A percentile compares a stretch with the other conserved stretches of the same genome.
Evolutionary conservation across 2,888 invertebrate genomes (phyloP).

Genomic region (Deladenus siricidicola): DNA sequence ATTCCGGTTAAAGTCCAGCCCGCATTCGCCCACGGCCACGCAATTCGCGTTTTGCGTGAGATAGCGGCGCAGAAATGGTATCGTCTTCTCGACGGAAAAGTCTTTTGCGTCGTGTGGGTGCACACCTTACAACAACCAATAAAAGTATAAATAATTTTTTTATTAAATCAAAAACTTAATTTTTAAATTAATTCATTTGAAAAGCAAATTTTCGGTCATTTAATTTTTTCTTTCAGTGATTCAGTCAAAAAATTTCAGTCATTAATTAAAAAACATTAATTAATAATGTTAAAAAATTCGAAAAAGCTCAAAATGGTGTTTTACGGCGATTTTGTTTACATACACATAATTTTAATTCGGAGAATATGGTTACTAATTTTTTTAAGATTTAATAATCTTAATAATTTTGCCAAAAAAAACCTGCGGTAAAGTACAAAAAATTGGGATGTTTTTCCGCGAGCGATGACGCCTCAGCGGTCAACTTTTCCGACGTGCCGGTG

Average conservation of each 20-base stretch:
- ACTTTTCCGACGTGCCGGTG: constrained; percentile 43
- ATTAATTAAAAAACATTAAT: neutral
- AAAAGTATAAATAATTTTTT: neutral
- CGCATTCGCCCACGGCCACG: constrained; percentile 65
- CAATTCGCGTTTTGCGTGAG: constrained; percentile 5
- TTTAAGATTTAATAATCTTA: too few relatives aligned
- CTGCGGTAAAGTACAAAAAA: constrained; percentile 49
- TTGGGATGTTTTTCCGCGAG: constrained; percentile 35
- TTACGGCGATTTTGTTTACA: neutral
- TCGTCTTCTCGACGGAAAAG: constrained; percentile 28
- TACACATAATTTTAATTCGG: too few relatives aligned
- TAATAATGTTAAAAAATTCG: neutral
- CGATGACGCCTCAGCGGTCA: constrained; percentile 32
- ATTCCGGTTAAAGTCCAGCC: constrained; percentile 84
- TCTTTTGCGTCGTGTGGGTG: constrained; percentile 52
- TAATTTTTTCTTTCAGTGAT: too few relatives aligned
- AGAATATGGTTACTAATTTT: too few relatives aligned
- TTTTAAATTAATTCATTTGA: too few relatives aligned
- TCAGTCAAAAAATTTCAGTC: too few relatives aligned
- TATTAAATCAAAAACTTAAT: too few relatives aligned
- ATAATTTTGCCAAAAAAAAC: constrained; percentile 13
- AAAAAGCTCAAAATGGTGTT: neutral
- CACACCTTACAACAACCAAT: constrained; percentile 44
- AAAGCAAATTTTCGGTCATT: too few relatives aligned
- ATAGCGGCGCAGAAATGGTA: constrained; percentile 12